phyloP scores from a whole-genome alignment of 2,888 invertebrate species.

The Podotricha telesiphe region DNA sequence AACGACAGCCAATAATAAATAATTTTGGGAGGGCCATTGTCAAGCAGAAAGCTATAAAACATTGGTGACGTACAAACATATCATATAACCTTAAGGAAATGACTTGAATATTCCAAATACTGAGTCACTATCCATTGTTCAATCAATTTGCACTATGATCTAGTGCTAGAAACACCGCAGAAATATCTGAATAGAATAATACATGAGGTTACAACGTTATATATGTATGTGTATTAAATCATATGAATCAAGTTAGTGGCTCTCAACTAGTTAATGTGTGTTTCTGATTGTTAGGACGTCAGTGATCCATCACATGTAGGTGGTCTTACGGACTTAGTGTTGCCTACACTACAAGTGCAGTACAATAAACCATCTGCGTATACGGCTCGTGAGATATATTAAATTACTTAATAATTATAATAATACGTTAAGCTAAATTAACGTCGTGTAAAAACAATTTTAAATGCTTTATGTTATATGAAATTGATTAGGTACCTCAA shows the following conservation, averaged over 20 bases:
- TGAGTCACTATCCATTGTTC: slow-evolving; percentile 33
- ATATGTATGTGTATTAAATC: slow-evolving; percentile 32
- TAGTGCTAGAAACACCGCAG: slow-evolving; percentile 31
- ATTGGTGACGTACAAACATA: not conserved
- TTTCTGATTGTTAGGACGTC: slow-evolving; percentile 8
- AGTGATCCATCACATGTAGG: slow-evolving; percentile 5
- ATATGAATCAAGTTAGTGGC: slow-evolving; percentile 32
- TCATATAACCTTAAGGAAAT: slow-evolving; percentile 28
- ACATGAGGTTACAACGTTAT: slow-evolving; percentile 26
- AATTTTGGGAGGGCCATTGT: not conserved
- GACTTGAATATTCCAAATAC: slow-evolving; percentile 18
- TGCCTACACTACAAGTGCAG: too few species aligned
- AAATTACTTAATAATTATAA: too few species aligned
- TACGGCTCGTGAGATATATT: not conserved
- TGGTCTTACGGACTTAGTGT: not conserved
- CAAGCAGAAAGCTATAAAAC: not conserved
- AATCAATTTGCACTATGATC: slow-evolving; percentile 17
- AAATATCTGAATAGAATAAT: slow-evolving; percentile 31
- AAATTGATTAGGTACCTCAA: too few species aligned
- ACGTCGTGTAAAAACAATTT: too few species aligned
- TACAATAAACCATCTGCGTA: not conserved
- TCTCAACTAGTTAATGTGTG: not conserved
- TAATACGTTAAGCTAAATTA: too few species aligned
- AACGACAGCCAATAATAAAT: not conserved
- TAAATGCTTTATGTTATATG: too few species aligned